Percentiles rank a stretch among this genome's conserved stretches.
Conservation (phyloP, 1,140 invertebrate species). For the Zophobas atratus region DNA sequence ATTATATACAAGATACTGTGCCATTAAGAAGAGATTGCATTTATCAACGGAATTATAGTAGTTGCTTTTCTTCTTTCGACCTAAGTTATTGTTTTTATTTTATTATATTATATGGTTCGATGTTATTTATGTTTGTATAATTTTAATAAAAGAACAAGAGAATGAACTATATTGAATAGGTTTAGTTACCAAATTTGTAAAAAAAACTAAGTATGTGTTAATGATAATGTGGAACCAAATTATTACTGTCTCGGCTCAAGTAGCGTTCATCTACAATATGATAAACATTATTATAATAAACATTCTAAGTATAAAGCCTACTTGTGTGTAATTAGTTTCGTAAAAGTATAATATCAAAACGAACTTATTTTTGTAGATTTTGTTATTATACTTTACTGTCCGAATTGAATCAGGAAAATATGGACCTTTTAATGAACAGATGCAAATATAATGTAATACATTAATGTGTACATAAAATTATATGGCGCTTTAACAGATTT, state of each 20-base stretch:
- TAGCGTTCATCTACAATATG: constrained; percentile 50
- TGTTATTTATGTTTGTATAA: constrained; percentile 59
- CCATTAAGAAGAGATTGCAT: constrained; percentile 58
- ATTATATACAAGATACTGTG: constrained; percentile 50
- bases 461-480: constrained; percentile 65
- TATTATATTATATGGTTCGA: constrained; percentile 56
- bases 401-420: constrained; percentile 55
- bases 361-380: constrained; percentile 24
- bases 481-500: constrained; percentile 64
- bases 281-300: constrained; percentile 47
- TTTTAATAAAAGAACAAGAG: constrained; percentile 51
- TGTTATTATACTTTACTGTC: constrained; percentile 45
- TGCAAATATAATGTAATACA: constrained; percentile 55
- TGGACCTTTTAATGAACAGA: constrained; percentile 54
- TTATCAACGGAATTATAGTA: constrained; percentile 25
- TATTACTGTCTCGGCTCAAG: constrained; percentile 53
- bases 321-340: constrained; percentile 50
- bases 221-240: constrained; percentile 52
- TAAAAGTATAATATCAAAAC: constrained; percentile 47
- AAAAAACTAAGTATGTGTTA: constrained; percentile 53
- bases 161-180: constrained; percentile 49
- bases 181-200: constrained; percentile 54
- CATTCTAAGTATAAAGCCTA: constrained; percentile 45
- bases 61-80: constrained; percentile 48
- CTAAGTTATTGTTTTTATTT: constrained; percentile 59